Percentiles rank a stretch among this genome's conserved stretches.
Conservation (phyloP, 2,113 vertebrate species). For the Elaphurus davidianus region DNA sequence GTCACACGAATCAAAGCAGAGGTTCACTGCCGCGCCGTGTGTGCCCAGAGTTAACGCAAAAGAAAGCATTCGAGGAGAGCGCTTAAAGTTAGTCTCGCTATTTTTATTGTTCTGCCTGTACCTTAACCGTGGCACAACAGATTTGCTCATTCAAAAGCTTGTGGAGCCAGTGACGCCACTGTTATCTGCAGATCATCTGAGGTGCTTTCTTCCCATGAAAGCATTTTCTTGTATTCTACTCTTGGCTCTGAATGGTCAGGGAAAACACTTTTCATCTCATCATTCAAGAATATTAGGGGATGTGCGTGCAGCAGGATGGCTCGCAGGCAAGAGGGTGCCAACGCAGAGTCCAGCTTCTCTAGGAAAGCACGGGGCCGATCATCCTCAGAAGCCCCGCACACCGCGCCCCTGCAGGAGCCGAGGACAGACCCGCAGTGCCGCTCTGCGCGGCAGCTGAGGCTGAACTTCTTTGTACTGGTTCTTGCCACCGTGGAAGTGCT, state of each 20-base stretch:
- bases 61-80: conserved; percentile 46
- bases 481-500: neutral
- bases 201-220: conserved; percentile 46
- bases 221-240: conserved; percentile 50
- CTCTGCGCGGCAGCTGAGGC: neutral
- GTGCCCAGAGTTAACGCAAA: neutral
- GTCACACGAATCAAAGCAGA: conserved; percentile 39
- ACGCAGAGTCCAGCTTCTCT: neutral
- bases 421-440: conserved; percentile 35
- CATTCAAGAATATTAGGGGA: neutral
- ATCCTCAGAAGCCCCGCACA: neutral
- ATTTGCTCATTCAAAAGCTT: conserved; percentile 68
- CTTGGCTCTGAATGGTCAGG: conserved; percentile 49
- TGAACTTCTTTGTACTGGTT: conserved; percentile 41
- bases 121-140: conserved; percentile 61
- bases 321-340: neutral
- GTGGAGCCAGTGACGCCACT: conserved; percentile 53
- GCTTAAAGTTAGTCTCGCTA: conserved; percentile 45
- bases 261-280: neutral
- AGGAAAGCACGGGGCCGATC: conserved; percentile 27
- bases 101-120: conserved; percentile 58
- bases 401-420: conserved; percentile 8
- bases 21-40: neutral
- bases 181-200: conserved; percentile 37
- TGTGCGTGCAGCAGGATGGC: neutral